Conservation (phyloP, 2,113 vertebrate genomes). For the Hirundichthys speculiger region DNA sequence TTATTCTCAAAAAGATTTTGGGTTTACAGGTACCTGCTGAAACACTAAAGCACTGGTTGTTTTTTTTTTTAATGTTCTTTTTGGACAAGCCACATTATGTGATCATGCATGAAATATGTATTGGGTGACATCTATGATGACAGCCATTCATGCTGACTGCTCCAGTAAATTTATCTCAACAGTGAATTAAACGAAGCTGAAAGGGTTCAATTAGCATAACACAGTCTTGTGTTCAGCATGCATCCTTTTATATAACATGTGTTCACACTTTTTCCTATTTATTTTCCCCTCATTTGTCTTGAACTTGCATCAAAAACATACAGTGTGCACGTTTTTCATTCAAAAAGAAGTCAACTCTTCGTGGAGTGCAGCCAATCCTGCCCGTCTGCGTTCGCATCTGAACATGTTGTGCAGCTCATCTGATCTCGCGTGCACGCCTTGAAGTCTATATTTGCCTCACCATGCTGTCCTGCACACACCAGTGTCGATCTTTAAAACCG, state of each 20-base stretch:
- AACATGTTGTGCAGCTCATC: conserved; percentile 12
- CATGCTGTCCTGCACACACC: conserved; percentile 11
- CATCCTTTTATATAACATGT: conserved; percentile 46
- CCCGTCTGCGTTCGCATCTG: conserved; percentile 12
- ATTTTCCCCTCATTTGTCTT: background rate
- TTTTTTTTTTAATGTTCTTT: conserved; percentile 7
- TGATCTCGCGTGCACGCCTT: background rate
- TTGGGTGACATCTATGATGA: conserved; percentile 56
- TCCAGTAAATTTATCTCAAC: conserved; percentile 63
- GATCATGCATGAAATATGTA: conserved; percentile 19
- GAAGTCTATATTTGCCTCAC: conserved; percentile 21
- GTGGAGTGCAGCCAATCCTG: conserved; percentile 5
- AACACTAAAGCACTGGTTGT: background rate
- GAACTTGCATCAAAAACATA: no score
- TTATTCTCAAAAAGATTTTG: background rate
- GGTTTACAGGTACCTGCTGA: no score
- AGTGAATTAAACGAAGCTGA: conserved; percentile 65
- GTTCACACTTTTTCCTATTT: background rate
- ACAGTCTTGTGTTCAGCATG: conserved; percentile 49
- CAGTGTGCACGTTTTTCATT: no score
- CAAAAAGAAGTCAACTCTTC: background rate
- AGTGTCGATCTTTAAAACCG: conserved; percentile 32
- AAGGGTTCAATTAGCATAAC: conserved; percentile 58
- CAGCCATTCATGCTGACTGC: conserved; percentile 63
- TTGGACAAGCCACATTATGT: background rate